These are phyloP conservation scores for Eudyptes chrysolophus DNA, from an alignment of 2,113 vertebrate species.

Conservation along the genomic window DNA sequence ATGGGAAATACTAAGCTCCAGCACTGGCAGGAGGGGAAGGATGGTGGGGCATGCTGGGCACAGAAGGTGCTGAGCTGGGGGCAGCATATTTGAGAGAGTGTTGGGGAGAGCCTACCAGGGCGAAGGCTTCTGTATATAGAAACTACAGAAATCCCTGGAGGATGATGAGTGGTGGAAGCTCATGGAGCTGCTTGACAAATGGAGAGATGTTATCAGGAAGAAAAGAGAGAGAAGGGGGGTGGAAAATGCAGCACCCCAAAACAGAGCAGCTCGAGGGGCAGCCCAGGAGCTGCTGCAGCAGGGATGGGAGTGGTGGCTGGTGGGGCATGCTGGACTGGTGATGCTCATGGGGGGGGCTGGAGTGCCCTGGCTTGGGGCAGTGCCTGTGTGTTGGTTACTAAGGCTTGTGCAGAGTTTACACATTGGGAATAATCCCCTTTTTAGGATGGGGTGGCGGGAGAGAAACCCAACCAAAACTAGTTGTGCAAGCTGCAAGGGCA, in stretches of 20 bases:
- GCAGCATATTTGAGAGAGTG: not conserved
- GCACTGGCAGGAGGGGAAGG: not conserved
- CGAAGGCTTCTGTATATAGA: fast-evolving
- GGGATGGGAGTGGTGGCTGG: fast-evolving
- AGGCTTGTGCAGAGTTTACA: not conserved
- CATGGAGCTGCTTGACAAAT: not conserved
- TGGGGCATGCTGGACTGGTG: fast-evolving
- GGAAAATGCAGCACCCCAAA: not conserved
- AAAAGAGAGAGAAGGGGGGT: no score
- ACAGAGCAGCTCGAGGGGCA: not conserved
- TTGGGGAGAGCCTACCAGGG: not conserved
- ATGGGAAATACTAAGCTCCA: fast-evolving
- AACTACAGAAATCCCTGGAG: not conserved
- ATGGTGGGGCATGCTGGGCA: fast-evolving
- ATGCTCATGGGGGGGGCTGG: not conserved
- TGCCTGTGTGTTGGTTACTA: fast-evolving
- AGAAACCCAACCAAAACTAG: no score
- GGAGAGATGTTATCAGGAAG: not conserved
- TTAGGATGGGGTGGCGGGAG: not conserved
- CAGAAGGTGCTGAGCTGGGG: not conserved
- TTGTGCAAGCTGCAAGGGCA: not conserved
- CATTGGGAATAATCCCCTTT: not conserved
- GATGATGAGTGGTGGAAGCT: not conserved
- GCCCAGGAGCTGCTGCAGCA: fast-evolving
- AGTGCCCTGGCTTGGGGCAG: not conserved